phyloP scores from a whole-genome alignment of 2,888 invertebrate genomes.

The Idaea straminata region DNA sequence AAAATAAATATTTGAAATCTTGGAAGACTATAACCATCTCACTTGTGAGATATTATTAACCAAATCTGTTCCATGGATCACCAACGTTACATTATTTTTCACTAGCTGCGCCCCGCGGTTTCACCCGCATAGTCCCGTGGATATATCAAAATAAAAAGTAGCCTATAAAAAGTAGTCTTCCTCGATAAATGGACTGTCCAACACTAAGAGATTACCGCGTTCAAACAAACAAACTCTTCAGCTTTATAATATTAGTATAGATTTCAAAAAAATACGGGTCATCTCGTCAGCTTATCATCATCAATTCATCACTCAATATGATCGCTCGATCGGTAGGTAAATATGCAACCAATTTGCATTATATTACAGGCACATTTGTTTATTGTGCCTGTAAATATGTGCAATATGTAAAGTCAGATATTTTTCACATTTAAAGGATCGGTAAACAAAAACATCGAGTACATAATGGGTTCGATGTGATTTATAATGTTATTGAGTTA shows the following conservation, averaged over 20 bases:
- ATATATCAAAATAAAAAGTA: no score
- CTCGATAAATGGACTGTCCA: no score
- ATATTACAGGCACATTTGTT: no score
- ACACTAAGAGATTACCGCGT: no score
- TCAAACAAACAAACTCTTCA: no score
- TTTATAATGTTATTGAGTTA: conserved; percentile 6
- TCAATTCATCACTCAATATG: neutral
- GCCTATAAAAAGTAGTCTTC: no score
- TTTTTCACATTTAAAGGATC: neutral
- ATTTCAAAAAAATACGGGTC: neutral
- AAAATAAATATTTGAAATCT: neutral
- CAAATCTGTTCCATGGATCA: neutral
- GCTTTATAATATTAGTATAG: no score
- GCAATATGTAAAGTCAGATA: neutral
- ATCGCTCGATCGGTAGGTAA: neutral
- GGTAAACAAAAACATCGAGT: conserved; percentile 5
- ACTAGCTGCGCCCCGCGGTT: no score
- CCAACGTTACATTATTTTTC: no score
- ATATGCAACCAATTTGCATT: neutral
- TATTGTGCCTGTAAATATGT: no score
- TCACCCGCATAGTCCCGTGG: no score
- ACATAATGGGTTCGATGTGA: conserved; percentile 4
- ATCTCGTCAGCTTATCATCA: neutral
- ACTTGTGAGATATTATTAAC: neutral
- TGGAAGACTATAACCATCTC: neutral